Conservation (phyloP, 2,113 vertebrate genomes). For the Protobothrops flavoviridis region DNA sequence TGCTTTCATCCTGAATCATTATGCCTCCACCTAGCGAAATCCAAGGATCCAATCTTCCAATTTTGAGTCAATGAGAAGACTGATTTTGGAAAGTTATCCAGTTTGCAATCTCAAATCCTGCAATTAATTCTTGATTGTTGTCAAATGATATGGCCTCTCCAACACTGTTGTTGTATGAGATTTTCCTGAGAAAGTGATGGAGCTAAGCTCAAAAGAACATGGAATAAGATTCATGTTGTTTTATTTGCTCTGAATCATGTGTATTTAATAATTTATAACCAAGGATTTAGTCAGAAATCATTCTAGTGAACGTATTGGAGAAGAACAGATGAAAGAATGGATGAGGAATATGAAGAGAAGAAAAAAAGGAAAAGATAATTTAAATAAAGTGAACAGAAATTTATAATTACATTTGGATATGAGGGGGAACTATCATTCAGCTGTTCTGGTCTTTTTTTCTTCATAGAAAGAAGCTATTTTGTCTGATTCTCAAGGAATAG, state of each 20-base stretch:
- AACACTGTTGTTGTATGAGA: neutral
- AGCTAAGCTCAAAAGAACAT: neutral
- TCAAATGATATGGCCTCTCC: neutral
- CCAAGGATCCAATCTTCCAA: neutral
- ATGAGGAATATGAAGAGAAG: no score
- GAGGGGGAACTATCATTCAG: no score
- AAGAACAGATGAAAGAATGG: no score
- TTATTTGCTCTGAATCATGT: neutral
- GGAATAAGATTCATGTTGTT: no score
- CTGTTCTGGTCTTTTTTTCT: no score
- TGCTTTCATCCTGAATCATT: neutral
- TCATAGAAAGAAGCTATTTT: no score
- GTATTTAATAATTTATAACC: neutral
- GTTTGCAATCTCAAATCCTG: neutral
- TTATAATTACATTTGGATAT: no score
- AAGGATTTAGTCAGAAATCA: neutral
- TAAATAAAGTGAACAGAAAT: no score
- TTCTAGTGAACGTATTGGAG: neutral
- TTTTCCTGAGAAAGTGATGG: neutral
- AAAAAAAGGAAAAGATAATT: neutral
- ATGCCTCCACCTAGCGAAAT: neutral
- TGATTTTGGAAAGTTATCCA: constrained; percentile 12
- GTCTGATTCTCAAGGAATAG: no score
- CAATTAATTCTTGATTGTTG: neutral
- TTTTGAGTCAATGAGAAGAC: neutral